phyloP scores from a whole-genome alignment of 2,797 vertebrate genomes.

The Huso huso region DNA sequence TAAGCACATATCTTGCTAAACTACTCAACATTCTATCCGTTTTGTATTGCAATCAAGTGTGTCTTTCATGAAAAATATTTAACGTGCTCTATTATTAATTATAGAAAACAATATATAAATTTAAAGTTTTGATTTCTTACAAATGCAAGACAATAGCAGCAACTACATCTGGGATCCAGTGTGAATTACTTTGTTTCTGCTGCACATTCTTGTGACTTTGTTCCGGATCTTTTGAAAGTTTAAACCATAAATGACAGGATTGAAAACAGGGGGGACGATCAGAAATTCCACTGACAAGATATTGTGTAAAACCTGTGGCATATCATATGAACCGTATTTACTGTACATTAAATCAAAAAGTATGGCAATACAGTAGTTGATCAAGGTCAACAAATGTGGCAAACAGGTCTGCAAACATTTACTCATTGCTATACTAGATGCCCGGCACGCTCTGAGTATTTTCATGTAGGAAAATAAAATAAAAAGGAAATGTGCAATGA shows the following conservation, averaged over 20 bases:
- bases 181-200: neutral
- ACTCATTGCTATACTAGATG: slow-evolving; percentile 22
- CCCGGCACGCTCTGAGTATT: slow-evolving; percentile 35
- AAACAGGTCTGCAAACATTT: slow-evolving; percentile 52
- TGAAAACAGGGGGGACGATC: slow-evolving; percentile 46
- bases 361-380: slow-evolving; percentile 28
- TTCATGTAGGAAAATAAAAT: slow-evolving; percentile 42
- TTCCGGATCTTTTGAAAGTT: slow-evolving; percentile 42
- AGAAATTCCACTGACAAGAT: slow-evolving; percentile 43
- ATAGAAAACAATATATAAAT: too few species aligned
- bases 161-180: neutral
- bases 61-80: too few species aligned
- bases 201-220: slow-evolving; percentile 23
- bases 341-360: slow-evolving; percentile 39
- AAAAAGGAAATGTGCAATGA: slow-evolving; percentile 26
- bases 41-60: too few species aligned
- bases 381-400: slow-evolving; percentile 46
- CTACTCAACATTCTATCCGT: too few species aligned
- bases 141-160: too few species aligned
- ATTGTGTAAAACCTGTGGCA: slow-evolving; percentile 28
- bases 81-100: too few species aligned
- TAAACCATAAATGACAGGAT: slow-evolving; percentile 52
- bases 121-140: too few species aligned
- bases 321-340: slow-evolving; percentile 27
- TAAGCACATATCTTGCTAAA: too few species aligned